A percentile compares a stretch with the other conserved stretches of the same genome.
These are phyloP conservation scores for Sapajus apella DNA, from an alignment of 2,113 vertebrate genomes.

Conservation along the genomic window DNA sequence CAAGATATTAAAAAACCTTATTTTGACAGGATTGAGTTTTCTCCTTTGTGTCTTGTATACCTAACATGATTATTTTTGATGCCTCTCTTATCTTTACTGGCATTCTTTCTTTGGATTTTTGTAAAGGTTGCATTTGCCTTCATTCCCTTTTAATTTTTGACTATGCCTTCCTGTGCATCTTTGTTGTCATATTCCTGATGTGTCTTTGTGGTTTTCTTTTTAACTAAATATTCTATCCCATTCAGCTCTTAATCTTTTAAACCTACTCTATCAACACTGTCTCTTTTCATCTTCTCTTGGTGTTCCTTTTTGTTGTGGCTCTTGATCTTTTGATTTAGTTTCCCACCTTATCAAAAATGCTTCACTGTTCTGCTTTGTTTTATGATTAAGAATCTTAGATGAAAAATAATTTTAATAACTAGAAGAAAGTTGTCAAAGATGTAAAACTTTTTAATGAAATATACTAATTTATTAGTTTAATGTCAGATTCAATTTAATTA, in stretches of 20 bases:
- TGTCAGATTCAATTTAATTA: slow-evolving; percentile 26
- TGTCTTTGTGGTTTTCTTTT: slow-evolving; percentile 23
- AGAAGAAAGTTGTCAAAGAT: not conserved
- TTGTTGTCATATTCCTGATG: not conserved
- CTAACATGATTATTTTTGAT: not conserved
- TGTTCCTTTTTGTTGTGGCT: not conserved
- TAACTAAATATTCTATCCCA: not conserved
- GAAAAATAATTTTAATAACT: slow-evolving; percentile 23
- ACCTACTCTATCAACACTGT: not conserved
- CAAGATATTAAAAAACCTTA: not conserved
- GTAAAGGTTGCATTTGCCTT: not conserved
- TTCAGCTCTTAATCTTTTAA: slow-evolving; percentile 56
- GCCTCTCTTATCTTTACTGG: not conserved
- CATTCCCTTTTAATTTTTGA: slow-evolving; percentile 39
- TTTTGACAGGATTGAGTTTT: slow-evolving; percentile 38
- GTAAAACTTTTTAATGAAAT: slow-evolving; percentile 51
- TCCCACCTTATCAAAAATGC: slow-evolving; percentile 38
- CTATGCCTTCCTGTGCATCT: not conserved
- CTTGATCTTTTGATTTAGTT: slow-evolving; percentile 43
- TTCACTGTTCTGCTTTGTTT: slow-evolving; percentile 17
- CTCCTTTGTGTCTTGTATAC: not conserved
- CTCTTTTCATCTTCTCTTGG: slow-evolving; percentile 52
- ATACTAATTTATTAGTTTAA: slow-evolving; percentile 32
- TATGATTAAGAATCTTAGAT: slow-evolving; percentile 10
- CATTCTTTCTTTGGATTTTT: not conserved